Base-by-base conservation (phyloP, 2,113 vertebrate species). In the Cinclus cinclus region DNA sequence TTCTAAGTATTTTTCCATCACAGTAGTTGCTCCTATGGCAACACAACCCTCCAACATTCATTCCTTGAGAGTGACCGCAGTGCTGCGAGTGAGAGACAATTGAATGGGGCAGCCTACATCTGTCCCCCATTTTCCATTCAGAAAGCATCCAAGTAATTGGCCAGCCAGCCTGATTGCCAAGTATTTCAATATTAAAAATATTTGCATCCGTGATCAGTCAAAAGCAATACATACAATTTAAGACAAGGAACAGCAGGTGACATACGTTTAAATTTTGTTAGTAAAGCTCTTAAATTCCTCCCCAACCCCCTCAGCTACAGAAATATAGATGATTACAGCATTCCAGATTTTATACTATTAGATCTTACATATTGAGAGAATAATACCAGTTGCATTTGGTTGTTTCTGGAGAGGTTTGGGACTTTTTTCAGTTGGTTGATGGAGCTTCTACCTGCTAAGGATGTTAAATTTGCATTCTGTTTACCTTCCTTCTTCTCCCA, bases 1-100 rank as follows among this genome's bases (percentile, higher is more conserved):
- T 94, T 65, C 75, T 64, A 95, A 89, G 55, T 87, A 23, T 87
- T 92, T 95, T 94, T 85, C 82, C 79, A 93, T 42, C 83, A 74
- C 59, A 65, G 67, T 4, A 90, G 59, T 77, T 83, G 90, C 94
- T 93, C 49, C 95, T 95, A 80, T 83, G 70, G 90, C 70, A 95
- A 94, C 82, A 64, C 52, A 71, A 68, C 37, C 69, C 53, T 68
- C 65, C 44, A n/a, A 71, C 42, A 14, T 21, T 64, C 85, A 69
- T 80, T 96, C 85, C 90, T 58, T 20, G 53, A 62, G 67, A 87
- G 67, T 46, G 62, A 87, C 70, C 6, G 0, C 77, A 42, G 64
- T 0, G 4, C 0, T 49, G 41, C 4, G 10, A 91, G 27, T 9
- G 70, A 69, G 81, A 83, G 86, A 82, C 84, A 91, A 91, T 9